These are phyloP conservation scores for Tringa solitaria DNA, from an alignment of 2,113 vertebrate genomes.

Conservation along the genomic window DNA sequence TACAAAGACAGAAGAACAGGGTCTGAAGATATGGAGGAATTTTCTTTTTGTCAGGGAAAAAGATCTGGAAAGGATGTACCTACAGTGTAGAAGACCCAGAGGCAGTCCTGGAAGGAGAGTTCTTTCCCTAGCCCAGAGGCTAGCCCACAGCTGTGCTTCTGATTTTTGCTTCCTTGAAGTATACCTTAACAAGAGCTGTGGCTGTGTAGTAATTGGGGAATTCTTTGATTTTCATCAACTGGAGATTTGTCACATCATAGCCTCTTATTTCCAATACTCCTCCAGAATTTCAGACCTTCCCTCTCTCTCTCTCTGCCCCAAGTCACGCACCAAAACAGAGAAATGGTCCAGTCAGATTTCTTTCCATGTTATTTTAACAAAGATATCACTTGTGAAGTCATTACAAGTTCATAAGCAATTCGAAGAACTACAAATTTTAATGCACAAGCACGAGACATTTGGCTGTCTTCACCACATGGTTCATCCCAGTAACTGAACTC, in stretches of 20 bases:
- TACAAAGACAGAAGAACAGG: background rate
- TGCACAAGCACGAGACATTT: background rate
- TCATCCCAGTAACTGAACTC: background rate
- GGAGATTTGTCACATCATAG: background rate
- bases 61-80: background rate
- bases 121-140: background rate
- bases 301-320: background rate
- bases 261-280: background rate
- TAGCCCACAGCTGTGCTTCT: background rate
- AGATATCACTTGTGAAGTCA: background rate
- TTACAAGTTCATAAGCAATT: background rate
- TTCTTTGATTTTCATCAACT: background rate
- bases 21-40: background rate
- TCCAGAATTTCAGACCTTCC: background rate
- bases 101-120: background rate
- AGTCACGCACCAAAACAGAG: background rate
- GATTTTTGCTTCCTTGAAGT: background rate
- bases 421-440: background rate
- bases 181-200: background rate
- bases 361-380: background rate
- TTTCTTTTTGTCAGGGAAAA: background rate
- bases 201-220: background rate
- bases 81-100: background rate
- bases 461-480: background rate
- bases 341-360: background rate